These are phyloP conservation scores for Ispidina lecontei DNA, from an alignment of 2,797 vertebrate species.

Conservation along the genomic window DNA sequence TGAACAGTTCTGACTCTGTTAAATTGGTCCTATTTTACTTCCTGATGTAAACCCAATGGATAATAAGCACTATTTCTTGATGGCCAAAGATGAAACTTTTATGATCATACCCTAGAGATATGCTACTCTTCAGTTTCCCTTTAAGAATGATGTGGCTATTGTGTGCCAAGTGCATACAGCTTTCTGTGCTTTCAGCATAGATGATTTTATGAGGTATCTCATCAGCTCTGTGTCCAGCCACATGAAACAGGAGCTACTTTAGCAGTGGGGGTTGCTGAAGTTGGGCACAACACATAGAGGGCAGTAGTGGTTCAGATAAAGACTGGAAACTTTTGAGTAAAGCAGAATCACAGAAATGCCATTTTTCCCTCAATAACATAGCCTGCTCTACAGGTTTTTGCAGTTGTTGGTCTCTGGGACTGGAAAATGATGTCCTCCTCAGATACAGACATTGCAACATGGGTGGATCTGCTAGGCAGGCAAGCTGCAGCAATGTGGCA, in stretches of 20 bases:
- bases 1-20: not conserved
- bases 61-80: not conserved
- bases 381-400: not conserved
- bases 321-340: not conserved
- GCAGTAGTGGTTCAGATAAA: not conserved
- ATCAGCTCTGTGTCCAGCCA: not conserved
- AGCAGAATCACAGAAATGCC: not conserved
- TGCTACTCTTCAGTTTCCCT: not conserved
- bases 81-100: not conserved
- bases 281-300: rapidly evolving
- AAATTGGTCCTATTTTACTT: not conserved
- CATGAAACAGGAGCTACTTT: not conserved
- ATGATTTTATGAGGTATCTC: not conserved
- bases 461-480: not conserved
- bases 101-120: not conserved
- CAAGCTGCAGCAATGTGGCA: not conserved
- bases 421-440: not conserved
- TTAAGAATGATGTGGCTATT: not conserved
- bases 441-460: not conserved
- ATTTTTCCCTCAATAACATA: not conserved
- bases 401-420: not conserved
- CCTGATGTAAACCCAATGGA: not conserved
- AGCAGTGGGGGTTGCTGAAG: not conserved
- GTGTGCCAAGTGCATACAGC: not conserved
- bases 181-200: not conserved